Evolutionary conservation across 2,113 vertebrate species (phyloP).

Genomic region (Hemibates koningsi): DNA sequence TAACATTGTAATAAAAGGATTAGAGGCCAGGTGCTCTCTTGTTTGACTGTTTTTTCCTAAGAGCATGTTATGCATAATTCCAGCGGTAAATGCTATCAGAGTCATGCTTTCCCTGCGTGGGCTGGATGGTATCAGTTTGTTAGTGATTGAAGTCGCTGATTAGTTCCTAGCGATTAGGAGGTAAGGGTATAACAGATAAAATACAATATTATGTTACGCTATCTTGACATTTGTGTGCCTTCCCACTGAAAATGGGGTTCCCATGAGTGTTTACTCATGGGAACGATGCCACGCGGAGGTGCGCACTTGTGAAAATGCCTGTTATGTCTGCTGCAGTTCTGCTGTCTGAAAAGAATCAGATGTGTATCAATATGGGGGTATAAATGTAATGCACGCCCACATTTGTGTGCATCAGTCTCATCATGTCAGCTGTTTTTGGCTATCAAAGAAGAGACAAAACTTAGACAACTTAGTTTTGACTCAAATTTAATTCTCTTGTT

Average conservation of each 20-base stretch:
- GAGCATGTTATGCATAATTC: neutral
- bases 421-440: neutral
- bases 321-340: conserved; percentile 45
- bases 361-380: conserved; percentile 41
- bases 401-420: neutral
- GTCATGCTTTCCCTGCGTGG: neutral
- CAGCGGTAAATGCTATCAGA: neutral
- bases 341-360: conserved; percentile 33
- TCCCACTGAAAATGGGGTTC: neutral
- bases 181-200: neutral
- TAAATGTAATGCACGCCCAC: neutral
- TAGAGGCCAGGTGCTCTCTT: neutral
- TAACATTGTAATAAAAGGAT: neutral
- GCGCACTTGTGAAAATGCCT: neutral
- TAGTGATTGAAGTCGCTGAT: conserved; percentile 25
- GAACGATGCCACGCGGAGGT: neutral
- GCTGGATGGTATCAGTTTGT: neutral
- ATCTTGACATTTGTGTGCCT: neutral
- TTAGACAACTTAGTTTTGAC: neutral
- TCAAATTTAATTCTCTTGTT: neutral
- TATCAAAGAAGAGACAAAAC: neutral
- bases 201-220: neutral
- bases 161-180: neutral
- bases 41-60: conserved; percentile 10
- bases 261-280: neutral